Conservation (phyloP, 2,113 vertebrate species). For the Nansenia antarctica region DNA sequence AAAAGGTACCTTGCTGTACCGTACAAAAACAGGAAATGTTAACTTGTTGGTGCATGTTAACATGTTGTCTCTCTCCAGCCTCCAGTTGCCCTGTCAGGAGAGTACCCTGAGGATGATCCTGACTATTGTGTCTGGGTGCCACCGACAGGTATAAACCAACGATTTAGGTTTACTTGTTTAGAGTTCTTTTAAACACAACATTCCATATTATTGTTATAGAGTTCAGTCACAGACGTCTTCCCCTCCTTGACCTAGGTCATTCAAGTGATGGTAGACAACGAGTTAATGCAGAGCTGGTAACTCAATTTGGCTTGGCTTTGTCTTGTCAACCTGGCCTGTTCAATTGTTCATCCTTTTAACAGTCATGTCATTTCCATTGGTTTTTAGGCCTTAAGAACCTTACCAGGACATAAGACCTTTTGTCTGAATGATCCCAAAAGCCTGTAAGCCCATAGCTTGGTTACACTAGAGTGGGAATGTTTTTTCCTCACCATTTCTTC, state of each 20-base stretch:
- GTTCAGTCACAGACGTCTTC: background rate
- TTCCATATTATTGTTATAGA: background rate
- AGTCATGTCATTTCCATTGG: background rate
- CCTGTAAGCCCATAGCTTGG: background rate
- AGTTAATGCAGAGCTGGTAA: background rate
- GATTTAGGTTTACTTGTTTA: background rate
- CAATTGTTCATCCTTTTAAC: background rate
- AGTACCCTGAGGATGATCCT: slow-evolving; percentile 93
- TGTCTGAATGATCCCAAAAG: background rate
- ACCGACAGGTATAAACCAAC: slow-evolving; percentile 81
- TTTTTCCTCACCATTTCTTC: no score
- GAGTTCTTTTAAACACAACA: background rate
- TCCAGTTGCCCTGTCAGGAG: slow-evolving; percentile 71
- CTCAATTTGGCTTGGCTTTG: background rate
- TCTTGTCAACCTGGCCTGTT: background rate
- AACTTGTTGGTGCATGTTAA: background rate
- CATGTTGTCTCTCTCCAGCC: slow-evolving; percentile 62
- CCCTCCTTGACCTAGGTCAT: background rate
- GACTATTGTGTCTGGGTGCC: slow-evolving; percentile 97
- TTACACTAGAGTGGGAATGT: background rate
- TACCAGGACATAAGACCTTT: background rate
- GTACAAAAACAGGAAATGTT: no score
- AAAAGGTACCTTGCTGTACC: no score
- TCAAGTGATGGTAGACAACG: background rate
- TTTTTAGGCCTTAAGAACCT: no score